Conservation (phyloP, 2,888 invertebrate genomes). For the Erebia aethiops region DNA sequence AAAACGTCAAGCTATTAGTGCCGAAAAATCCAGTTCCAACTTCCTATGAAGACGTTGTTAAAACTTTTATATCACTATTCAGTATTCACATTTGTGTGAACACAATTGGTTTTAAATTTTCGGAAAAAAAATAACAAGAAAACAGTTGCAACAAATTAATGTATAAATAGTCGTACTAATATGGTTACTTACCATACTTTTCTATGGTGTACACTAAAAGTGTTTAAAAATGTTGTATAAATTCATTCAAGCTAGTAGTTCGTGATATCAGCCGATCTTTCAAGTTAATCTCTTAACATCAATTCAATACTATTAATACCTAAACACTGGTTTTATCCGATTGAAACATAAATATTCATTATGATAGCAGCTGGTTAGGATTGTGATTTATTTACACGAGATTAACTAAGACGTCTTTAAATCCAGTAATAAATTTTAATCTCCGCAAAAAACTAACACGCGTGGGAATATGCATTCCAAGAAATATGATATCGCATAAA, state of each 20-base stretch:
- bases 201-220: neutral
- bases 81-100: too few species aligned
- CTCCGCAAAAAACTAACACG: neutral
- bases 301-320: neutral
- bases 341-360: slow-evolving; percentile 4
- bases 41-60: too few species aligned
- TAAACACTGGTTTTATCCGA: neutral
- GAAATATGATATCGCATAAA: neutral
- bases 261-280: neutral
- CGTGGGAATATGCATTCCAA: slow-evolving; percentile 8
- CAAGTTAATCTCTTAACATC: neutral
- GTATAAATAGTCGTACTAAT: too few species aligned
- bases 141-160: too few species aligned
- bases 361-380: neutral
- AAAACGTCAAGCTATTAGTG: too few species aligned
- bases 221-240: neutral
- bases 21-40: too few species aligned
- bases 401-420: neutral
- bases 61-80: too few species aligned
- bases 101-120: too few species aligned
- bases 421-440: slow-evolving; percentile 2
- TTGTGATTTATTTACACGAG: slow-evolving; percentile 10
- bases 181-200: too few species aligned
- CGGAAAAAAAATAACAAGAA: too few species aligned
- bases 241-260: neutral